These are phyloP conservation scores for Brachyistius frenatus DNA, from an alignment of 2,113 vertebrate species.

Conservation along the genomic window DNA sequence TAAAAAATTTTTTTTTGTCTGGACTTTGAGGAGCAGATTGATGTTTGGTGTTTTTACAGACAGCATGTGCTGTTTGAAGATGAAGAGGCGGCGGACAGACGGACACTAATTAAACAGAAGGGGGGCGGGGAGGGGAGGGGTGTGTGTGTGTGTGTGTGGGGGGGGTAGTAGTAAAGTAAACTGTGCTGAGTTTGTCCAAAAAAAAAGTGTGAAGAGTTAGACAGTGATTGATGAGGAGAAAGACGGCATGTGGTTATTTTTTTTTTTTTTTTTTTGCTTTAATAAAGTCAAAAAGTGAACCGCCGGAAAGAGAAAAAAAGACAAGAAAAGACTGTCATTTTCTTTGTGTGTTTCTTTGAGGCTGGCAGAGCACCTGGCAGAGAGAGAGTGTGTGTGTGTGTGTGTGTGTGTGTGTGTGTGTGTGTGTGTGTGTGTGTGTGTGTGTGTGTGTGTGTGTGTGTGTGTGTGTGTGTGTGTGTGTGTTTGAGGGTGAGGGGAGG, in stretches of 20 bases:
- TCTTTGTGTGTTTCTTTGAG: constrained; percentile 59
- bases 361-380: constrained; percentile 28
- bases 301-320: constrained; percentile 23
- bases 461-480: too few species aligned
- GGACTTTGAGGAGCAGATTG: constrained; percentile 29
- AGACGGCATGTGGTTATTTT: not conserved
- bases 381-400: not conserved
- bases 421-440: too few species aligned
- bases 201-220: not conserved
- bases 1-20: too few species aligned
- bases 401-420: too few species aligned
- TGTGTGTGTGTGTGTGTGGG: too few species aligned
- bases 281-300: constrained; percentile 2
- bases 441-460: too few species aligned
- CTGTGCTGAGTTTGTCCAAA: too few species aligned
- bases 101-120: constrained; percentile 56
- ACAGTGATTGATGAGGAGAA: constrained; percentile 37
- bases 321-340: constrained; percentile 31
- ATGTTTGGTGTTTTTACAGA: constrained; percentile 51
- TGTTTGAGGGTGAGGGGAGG: not conserved
- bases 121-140: too few species aligned
- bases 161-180: too few species aligned
- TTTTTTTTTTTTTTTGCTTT: not conserved
- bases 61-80: constrained; percentile 68
- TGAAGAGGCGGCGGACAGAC: constrained; percentile 65